Conservation (phyloP, 2,888 invertebrate genomes). For the Sphaerophoria taeniata region DNA sequence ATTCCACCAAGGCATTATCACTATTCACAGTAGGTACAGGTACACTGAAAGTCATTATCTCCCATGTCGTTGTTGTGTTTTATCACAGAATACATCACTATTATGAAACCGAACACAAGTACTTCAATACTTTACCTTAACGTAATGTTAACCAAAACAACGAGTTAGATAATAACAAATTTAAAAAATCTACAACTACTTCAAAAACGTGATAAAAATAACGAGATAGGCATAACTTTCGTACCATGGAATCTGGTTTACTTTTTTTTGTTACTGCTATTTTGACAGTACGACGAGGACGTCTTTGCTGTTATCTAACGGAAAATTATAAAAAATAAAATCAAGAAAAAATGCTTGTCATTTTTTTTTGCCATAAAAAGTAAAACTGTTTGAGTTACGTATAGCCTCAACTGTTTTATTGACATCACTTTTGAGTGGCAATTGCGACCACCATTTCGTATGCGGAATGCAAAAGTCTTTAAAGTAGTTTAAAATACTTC, state of each 20-base stretch:
- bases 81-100: not conserved
- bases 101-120: conserved; percentile 4
- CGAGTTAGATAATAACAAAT: conserved; percentile 43
- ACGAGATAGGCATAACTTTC: conserved; percentile 2
- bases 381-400: conserved; percentile 17
- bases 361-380: not conserved
- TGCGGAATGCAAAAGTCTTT: conserved; percentile 21
- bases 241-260: conserved; percentile 23
- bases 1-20: not conserved
- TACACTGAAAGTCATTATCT: not conserved
- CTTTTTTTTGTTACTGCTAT: not conserved
- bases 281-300: conserved; percentile 1
- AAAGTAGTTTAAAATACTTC: conserved; percentile 7
- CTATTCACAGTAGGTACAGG: not conserved
- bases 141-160: not conserved
- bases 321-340: conserved; percentile 5
- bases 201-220: conserved; percentile 20
- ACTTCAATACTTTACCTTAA: not conserved
- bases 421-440: conserved; percentile 6
- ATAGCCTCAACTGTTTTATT: not conserved
- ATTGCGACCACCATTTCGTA: conserved; percentile 18
- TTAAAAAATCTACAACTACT: not conserved
- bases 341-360: not conserved
- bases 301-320: conserved; percentile 14
- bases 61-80: not conserved